Base-by-base conservation (phyloP, 2,888 invertebrate species). In the Cheilosia soror region DNA sequence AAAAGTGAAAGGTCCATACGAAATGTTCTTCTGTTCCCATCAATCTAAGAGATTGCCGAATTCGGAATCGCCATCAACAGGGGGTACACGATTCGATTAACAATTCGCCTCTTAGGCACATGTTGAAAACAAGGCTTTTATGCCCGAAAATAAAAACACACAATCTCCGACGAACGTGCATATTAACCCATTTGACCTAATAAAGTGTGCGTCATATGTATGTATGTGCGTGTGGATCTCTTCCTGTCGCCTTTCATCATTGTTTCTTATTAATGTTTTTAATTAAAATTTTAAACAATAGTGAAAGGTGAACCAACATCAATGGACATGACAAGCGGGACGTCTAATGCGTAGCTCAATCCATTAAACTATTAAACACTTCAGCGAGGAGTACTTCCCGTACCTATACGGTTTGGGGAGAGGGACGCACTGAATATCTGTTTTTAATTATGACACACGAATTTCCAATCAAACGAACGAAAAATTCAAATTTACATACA, bases 391-490 rank as follows among this genome's bases (percentile, higher is more conserved):
- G 71, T 58, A 58, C 72, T 72, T 72, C 72, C 62, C 63, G 47
- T 37, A 25, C 29, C 49, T 55, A n/a, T n/a, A 11, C 51, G 51
- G 20, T 20, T 13, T 11, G 51, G 51, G 27, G 27, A 11, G 20
- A 7, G 20, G 49, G n/a, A 4, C 44, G 29, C 65, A 78, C 78
- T 71, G 71, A 57, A 78, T 68, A 33, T 55, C 33, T 29, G 20
- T 7, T 81, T 81, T 81, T 81, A 85, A 81, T 85, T 85, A 85
- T 72, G 80, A 81, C 80, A 85, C 76, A 85, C 66, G 83, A 75
- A 79, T 78, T 69, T 80, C 73, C 80, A 84, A 80, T 75, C 58
- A 68, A 69, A 49, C 47, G 71, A 62, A 11, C 9, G 11, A 37
- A 60, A 72, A 79, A 51, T 42, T 76, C 75, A 27, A 81, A 81